These are phyloP conservation scores for Phallusia fumigata DNA, from an alignment of 23 tunicate genomes.

Conservation along the genomic window DNA sequence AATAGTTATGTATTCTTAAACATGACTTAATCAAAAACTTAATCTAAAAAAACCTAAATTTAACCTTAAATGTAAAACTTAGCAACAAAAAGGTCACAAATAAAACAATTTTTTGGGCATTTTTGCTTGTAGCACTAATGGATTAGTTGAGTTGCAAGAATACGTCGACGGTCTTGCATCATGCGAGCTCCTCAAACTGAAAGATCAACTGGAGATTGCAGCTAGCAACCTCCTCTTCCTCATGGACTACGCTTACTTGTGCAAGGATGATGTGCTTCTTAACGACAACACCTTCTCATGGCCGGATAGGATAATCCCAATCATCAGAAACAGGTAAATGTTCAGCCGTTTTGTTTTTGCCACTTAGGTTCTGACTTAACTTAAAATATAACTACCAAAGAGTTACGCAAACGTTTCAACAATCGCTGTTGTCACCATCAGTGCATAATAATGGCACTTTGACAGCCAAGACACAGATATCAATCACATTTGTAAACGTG, in stretches of 20 bases:
- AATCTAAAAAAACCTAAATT: no score
- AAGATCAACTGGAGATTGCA: slow-evolving; percentile 69
- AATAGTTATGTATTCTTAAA: no score
- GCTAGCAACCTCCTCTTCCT: slow-evolving; percentile 77
- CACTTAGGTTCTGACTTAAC: no score
- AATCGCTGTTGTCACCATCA: no score
- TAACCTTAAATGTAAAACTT: no score
- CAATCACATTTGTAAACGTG: no score
- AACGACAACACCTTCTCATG: slow-evolving; percentile 89
- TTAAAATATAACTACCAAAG: no score
- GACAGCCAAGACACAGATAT: no score
- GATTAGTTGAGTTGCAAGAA: slow-evolving; percentile 86
- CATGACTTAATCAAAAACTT: no score
- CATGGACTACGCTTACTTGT: slow-evolving; percentile 78
- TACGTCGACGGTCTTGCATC: slow-evolving; percentile 75
- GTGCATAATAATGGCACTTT: no score
- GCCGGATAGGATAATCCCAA: slow-evolving; percentile 88
- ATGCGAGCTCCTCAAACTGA: slow-evolving; percentile 60
- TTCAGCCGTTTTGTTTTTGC: background rate
- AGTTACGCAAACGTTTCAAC: no score
- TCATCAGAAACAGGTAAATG: slow-evolving; percentile 80
- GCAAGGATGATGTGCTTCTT: slow-evolving; percentile 58
- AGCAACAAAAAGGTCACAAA: background rate
- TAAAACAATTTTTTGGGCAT: background rate
- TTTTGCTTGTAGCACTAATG: slow-evolving; percentile 49